phyloP scores from a whole-genome alignment of 2,797 vertebrate species.

The Clarias fuscus region DNA sequence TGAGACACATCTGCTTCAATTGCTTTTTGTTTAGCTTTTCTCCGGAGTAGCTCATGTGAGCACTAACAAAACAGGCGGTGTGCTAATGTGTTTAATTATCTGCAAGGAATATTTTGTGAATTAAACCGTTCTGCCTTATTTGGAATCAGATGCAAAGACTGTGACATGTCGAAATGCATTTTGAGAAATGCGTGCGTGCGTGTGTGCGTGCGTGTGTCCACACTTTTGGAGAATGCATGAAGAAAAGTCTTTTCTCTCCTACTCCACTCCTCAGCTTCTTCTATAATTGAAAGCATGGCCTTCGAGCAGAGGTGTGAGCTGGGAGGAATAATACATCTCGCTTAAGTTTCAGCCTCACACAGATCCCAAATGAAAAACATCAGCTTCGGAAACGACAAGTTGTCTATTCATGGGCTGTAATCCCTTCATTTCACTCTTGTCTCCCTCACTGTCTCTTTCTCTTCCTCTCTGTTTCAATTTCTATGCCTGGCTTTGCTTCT shows the following conservation, averaged over 20 bases:
- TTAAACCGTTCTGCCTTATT: not conserved
- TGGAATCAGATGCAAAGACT: not conserved
- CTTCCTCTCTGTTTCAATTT: no score
- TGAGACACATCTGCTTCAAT: slow-evolving; percentile 7
- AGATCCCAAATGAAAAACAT: slow-evolving; percentile 58
- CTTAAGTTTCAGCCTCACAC: slow-evolving; percentile 43
- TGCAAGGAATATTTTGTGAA: not conserved
- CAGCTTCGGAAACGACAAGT: slow-evolving; percentile 31
- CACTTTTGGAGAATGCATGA: not conserved
- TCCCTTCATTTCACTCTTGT: not conserved
- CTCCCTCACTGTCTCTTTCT: not conserved
- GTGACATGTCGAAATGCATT: not conserved
- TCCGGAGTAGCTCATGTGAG: slow-evolving; percentile 7
- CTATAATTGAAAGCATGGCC: slow-evolving; percentile 34
- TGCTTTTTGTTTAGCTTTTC: not conserved
- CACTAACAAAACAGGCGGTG: slow-evolving; percentile 12
- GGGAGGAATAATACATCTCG: slow-evolving; percentile 44
- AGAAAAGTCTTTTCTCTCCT: not conserved
- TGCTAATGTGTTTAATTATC: slow-evolving; percentile 38
- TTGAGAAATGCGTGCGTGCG: not conserved
- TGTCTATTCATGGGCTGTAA: slow-evolving; percentile 3
- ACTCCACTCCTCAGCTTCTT: slow-evolving; percentile 18
- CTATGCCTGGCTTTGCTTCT: not conserved
- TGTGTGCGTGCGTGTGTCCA: not conserved
- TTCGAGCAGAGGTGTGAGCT: slow-evolving; percentile 24